Evolutionary conservation across 2,113 vertebrate genomes (phyloP), one percentile per base, ranked within the genome.

Genomic region (Hystrix brachyura): DNA sequence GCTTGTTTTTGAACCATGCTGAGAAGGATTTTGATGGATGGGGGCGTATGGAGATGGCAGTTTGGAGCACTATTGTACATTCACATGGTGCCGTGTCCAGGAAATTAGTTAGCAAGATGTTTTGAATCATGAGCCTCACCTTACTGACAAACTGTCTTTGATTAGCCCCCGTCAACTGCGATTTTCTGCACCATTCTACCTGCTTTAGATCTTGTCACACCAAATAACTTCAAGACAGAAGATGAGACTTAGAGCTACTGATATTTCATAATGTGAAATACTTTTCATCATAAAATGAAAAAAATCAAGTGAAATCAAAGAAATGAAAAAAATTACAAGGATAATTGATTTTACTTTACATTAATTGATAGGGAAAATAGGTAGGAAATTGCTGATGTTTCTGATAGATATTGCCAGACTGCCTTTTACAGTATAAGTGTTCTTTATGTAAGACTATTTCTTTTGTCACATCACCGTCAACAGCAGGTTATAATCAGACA

Each of bases 231-330:
- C 19, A 71, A 43, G 46, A 64, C 13, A 60, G 13, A 0, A 94
- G 18, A 64, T 93, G 21, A 94, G 4, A 57, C 6, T 74, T 81
- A 46, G 5, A 34, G 34, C 23, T 80, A 12, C 81, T 81, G 92
- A 34, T 65, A 81, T 71, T 93, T 93, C 6, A 43, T 89, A 67
- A 74, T 67, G 57, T 55, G 29, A 62, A 82, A 86, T 43, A 17
- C 3, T 69, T 83, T 86, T 15, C 79, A 8, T 38, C 46, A 80
- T n/a, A 0, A 92, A 93, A 1, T 64, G 2, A 59, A 83, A 71
- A 62, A 7, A 3, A 84, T 83, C 62, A 76, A 51, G 25, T 90
- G 78, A 97, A 97, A 94, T 87, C 7, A 78, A 53, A 94, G 10
- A 95, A 83, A 69, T 18, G 0, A 38, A 78, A 9, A 83, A 83